These are phyloP conservation scores for Pocota personata DNA, from an alignment of 2,888 invertebrate genomes.

Conservation along the genomic window DNA sequence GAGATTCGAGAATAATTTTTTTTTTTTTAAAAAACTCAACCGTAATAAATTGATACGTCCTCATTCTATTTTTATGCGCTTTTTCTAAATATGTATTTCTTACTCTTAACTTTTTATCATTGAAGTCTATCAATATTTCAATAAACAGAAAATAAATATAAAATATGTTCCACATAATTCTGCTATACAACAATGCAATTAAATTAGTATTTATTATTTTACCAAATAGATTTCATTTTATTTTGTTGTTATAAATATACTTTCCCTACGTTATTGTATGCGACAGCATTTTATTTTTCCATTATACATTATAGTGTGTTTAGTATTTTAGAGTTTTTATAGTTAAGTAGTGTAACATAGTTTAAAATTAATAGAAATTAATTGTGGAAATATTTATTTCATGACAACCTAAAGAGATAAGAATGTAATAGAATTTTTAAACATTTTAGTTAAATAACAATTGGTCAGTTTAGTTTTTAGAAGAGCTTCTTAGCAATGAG, in stretches of 20 bases:
- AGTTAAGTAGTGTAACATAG: neutral
- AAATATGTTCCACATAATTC: constrained; percentile 13
- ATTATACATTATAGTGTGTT: neutral
- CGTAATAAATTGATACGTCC: neutral
- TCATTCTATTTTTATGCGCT: neutral
- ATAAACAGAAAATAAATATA: neutral
- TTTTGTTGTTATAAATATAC: neutral
- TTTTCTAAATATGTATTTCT: neutral
- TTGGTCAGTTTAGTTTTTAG: constrained; percentile 55
- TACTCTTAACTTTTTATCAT: neutral
- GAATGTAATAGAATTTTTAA: neutral
- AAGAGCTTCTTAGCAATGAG: constrained; percentile 2
- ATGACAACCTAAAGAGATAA: constrained; percentile 65
- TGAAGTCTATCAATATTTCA: neutral
- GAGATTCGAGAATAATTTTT: no score
- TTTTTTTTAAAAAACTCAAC: neutral
- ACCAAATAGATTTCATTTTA: neutral
- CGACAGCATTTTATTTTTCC: constrained; percentile 57
- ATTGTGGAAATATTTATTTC: constrained; percentile 48
- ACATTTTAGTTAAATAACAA: constrained; percentile 36
- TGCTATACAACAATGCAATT: constrained; percentile 36
- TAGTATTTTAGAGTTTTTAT: constrained; percentile 13
- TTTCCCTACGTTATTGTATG: constrained; percentile 67
- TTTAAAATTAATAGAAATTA: constrained; percentile 51
- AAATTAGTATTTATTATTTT: neutral